phyloP scores from a whole-genome alignment of 92 coral and sea anemone species.

The Parazoanthus swiftii region DNA sequence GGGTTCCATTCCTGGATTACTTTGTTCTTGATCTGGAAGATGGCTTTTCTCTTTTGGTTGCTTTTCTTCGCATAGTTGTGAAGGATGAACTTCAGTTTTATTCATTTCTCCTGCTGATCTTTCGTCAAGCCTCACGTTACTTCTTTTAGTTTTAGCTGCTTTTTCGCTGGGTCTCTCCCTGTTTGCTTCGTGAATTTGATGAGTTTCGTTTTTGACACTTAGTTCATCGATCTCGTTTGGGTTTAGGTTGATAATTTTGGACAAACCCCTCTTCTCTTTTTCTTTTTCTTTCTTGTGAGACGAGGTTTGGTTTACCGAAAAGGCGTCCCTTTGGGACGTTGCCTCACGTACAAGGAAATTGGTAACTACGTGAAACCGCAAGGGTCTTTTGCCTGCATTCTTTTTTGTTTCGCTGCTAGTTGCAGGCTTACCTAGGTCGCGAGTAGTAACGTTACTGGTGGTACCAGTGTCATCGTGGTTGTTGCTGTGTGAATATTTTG shows the following conservation, averaged over 20 bases:
- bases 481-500: background rate
- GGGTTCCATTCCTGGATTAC: background rate
- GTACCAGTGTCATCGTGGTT: background rate
- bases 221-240: background rate
- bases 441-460: background rate
- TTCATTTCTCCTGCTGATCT: background rate
- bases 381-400: conserved; percentile 13
- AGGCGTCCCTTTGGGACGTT: conserved; percentile 1
- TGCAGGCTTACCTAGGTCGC: background rate
- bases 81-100: background rate
- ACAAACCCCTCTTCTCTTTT: conserved; percentile 1
- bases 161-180: background rate
- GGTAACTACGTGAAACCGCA: conserved; percentile 35
- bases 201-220: background rate
- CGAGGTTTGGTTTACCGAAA: background rate
- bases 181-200: background rate
- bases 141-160: background rate
- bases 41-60: background rate
- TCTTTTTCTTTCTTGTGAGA: background rate
- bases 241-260: background rate
- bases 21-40: background rate
- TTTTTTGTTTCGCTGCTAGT: background rate
- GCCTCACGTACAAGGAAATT: conserved; percentile 13
- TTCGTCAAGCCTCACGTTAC: too few relatives aligned
- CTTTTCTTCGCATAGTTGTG: background rate